These are phyloP conservation scores for Paraescarpia echinospica DNA, from an alignment of 1,140 invertebrate species.

Conservation along the genomic window DNA sequence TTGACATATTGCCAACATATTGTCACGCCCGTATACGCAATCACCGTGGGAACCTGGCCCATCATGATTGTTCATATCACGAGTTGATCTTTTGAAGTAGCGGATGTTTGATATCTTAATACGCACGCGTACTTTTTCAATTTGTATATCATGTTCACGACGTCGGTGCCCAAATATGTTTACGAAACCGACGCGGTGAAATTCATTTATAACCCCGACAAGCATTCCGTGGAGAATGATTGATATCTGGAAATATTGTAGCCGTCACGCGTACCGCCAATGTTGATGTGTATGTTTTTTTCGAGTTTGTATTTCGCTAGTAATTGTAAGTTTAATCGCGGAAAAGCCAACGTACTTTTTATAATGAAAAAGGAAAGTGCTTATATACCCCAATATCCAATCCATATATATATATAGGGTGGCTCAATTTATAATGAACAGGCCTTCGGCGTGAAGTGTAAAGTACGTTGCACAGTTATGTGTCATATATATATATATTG, in stretches of 20 bases:
- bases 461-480: too few species aligned
- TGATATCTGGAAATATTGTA: neutral
- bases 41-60: neutral
- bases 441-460: too few species aligned
- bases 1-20: neutral
- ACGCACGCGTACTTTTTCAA: neutral
- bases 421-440: too few species aligned
- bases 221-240: neutral
- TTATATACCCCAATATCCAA: too few species aligned
- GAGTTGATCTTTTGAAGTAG: neutral
- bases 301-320: neutral
- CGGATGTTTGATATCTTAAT: neutral
- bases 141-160: too few species aligned
- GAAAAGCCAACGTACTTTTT: neutral
- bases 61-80: neutral
- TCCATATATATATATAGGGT: too few species aligned
- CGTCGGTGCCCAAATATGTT: too few species aligned
- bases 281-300: neutral
- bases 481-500: too few species aligned
- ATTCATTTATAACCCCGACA: neutral
- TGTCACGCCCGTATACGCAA: neutral
- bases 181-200: neutral
- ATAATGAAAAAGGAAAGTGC: neutral
- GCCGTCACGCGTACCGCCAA: neutral
- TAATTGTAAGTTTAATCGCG: neutral